These are phyloP conservation scores for Anguilla anguilla DNA, from an alignment of 2,797 vertebrate genomes.

Conservation along the genomic window DNA sequence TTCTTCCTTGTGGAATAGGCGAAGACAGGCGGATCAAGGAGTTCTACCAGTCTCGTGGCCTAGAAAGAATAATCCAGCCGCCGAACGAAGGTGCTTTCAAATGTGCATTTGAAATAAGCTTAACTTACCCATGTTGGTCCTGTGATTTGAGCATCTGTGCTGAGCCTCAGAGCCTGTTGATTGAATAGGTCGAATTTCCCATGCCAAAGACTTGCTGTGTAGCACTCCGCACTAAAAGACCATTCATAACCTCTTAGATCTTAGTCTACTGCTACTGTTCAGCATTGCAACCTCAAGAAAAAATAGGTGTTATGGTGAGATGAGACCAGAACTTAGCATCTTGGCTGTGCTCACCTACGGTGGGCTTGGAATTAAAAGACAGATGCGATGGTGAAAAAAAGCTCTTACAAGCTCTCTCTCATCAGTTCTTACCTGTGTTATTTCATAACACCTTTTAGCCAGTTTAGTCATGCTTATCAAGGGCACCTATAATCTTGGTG, in stretches of 20 bases:
- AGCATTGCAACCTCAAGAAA: neutral
- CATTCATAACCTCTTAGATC: too few relatives aligned
- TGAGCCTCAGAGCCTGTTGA: too few relatives aligned
- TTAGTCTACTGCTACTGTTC: too few relatives aligned
- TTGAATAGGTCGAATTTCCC: too few relatives aligned
- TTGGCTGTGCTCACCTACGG: neutral
- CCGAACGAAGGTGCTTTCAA: constrained; percentile 75
- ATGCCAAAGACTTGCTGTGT: too few relatives aligned
- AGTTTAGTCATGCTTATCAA: too few relatives aligned
- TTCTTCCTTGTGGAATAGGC: constrained; percentile 64
- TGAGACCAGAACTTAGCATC: neutral
- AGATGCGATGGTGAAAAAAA: neutral
- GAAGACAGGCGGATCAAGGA: constrained; percentile 96
- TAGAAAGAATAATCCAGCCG: constrained; percentile 89
- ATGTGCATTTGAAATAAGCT: too few relatives aligned
- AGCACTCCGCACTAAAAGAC: too few relatives aligned
- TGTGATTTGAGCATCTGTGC: too few relatives aligned
- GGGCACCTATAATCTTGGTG: neutral
- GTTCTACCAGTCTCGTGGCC: constrained; percentile 92
- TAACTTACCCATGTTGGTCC: too few relatives aligned
- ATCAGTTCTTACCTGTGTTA: too few relatives aligned
- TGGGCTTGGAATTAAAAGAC: neutral
- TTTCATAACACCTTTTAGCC: too few relatives aligned
- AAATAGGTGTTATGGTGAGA: neutral
- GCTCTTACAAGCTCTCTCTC: neutral